Evolutionary conservation across 1,140 invertebrate genomes (phyloP), one percentile per base, ranked within the genome.

Genomic region (Lucilia sericata): DNA sequence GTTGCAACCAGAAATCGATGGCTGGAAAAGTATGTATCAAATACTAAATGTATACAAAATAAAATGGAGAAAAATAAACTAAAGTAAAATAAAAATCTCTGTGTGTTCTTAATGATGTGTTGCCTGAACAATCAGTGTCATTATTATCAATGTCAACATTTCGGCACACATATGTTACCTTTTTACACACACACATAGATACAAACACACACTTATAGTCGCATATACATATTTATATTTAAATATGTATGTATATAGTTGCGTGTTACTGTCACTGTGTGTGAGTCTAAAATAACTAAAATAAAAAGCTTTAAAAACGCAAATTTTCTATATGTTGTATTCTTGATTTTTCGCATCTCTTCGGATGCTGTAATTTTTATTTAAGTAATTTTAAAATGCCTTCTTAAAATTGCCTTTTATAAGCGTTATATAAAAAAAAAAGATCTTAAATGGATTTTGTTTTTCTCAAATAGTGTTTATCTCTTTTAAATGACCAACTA

Each of bases 131-230:
- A 80, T 80, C 76, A 80, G 42, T 80, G 76, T 80, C 76, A 80
- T 80, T 80, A 80, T 80, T 80, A 80, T 80, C 76, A 80, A 80
- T 80, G 76, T 80, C 76, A 80, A 80, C 76, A 80, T 80, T 80
- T 47, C 76, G 76, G 76, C 76, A 80, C 19, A 80, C 19, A 42
- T 42, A 42, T 42, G 42, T 2, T 42, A 30, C 25, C 25, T 30
- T 30, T 30, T 30, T 30, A 30, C 3, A 3, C 25, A 30, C 3
- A 30, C 25, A 30, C 25, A 30, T 30, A 30, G 25, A 3, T 30
- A 3, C 25, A 30, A 3, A 30, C 25, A 30, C 25, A 30, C 1
- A 30, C 25, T 30, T 30, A 10, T 3, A 8, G 42, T 10, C 42
- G 5, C 5, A 42, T 5, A 42, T 42, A 7, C 42, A 42, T 74